These are phyloP conservation scores for Lottia scabra DNA, from an alignment of 2,888 invertebrate species.

Conservation along the genomic window DNA sequence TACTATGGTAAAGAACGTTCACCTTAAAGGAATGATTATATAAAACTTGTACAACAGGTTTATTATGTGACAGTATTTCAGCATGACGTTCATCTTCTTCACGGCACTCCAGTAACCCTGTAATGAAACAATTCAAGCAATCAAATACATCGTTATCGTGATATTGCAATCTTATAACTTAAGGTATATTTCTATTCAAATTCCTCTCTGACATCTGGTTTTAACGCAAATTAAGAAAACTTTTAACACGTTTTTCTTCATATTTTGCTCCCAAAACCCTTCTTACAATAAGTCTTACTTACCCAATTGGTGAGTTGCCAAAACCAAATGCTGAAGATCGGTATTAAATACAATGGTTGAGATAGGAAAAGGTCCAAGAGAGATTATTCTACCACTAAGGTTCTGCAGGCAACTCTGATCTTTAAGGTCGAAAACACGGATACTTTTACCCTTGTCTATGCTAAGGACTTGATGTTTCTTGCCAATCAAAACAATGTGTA, in stretches of 20 bases:
- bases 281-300: no score
- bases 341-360: constrained; percentile 46
- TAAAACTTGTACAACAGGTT: constrained; percentile 77
- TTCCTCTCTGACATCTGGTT: no score
- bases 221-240: no score
- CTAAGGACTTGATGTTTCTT: constrained; percentile 78
- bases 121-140: background rate
- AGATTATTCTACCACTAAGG: constrained; percentile 58
- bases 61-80: constrained; percentile 74
- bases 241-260: no score
- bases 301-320: constrained; percentile 45
- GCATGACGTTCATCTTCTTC: constrained; percentile 44
- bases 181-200: no score
- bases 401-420: constrained; percentile 79
- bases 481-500: constrained; percentile 78
- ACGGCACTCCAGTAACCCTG: constrained; percentile 44
- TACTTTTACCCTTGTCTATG: constrained; percentile 78
- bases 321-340: constrained; percentile 38
- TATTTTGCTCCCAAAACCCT: no score
- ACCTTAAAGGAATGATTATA: constrained; percentile 82
- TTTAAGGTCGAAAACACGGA: constrained; percentile 82
- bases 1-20: constrained; percentile 21
- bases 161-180: no score
- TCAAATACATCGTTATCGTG: no score
- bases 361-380: constrained; percentile 42